Conservation (phyloP, 1,140 invertebrate species). For the Oedothorax gibbosus region DNA sequence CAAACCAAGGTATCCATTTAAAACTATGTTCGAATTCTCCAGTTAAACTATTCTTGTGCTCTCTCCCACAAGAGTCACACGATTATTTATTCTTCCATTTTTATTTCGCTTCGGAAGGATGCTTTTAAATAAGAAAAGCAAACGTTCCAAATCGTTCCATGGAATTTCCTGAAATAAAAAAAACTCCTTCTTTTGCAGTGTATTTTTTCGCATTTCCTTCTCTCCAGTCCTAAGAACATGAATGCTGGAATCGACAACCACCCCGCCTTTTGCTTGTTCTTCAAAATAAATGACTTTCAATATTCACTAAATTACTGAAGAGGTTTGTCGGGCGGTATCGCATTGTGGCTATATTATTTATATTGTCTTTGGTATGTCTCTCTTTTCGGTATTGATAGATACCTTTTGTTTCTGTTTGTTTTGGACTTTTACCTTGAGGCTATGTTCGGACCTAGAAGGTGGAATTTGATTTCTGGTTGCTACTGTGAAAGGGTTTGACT, state of each 20-base stretch:
- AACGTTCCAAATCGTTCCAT: constrained; percentile 14
- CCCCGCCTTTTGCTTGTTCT: constrained; percentile 54
- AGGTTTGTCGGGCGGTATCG: constrained; percentile 30
- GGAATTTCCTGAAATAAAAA: constrained; percentile 10
- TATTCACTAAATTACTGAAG: constrained; percentile 54
- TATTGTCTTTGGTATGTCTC: constrained; percentile 46
- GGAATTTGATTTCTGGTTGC: constrained; percentile 27
- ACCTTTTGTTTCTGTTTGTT: too few relatives aligned
- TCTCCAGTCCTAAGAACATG: constrained; percentile 40
- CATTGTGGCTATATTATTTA: constrained; percentile 57
- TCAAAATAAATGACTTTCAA: constrained; percentile 60
- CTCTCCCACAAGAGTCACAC: too few relatives aligned
- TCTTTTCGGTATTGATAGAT: background rate
- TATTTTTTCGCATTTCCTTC: constrained; percentile 1
- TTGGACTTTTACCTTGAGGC: background rate
- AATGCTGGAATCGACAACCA: constrained; percentile 45
- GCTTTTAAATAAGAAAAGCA: constrained; percentile 30
- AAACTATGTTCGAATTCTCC: too few relatives aligned
- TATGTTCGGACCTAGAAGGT: constrained; percentile 22
- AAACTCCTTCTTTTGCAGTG: constrained; percentile 41
- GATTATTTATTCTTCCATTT: background rate
- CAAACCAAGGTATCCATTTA: too few relatives aligned
- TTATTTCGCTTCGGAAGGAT: background rate
- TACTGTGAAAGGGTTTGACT: constrained; percentile 44
- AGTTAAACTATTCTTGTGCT: too few relatives aligned